Conservation (phyloP, 1,140 invertebrate species). For the Drosophila nannoptera region DNA sequence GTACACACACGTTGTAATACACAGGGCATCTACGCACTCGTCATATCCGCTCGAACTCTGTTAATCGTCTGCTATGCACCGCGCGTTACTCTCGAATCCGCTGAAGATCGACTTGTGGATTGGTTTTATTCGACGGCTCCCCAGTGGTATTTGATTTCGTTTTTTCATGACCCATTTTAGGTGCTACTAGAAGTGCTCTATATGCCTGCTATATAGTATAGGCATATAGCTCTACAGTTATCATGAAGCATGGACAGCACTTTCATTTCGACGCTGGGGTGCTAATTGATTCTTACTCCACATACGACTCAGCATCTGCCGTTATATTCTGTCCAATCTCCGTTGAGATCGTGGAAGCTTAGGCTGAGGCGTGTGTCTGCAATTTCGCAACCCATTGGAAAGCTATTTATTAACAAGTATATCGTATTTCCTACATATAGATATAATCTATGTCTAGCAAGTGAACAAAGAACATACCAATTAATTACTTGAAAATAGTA, state of each 20-base stretch:
- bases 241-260: slow-evolving; percentile 48
- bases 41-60: slow-evolving; percentile 49
- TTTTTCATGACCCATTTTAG: slow-evolving; percentile 72
- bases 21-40: slow-evolving; percentile 23
- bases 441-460: background rate
- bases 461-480: background rate
- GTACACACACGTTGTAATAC: background rate
- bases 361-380: slow-evolving; percentile 41
- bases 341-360: background rate
- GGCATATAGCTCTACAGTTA: background rate
- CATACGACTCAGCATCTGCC: slow-evolving; percentile 54
- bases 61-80: slow-evolving; percentile 32
- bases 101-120: slow-evolving; percentile 10
- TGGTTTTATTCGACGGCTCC: slow-evolving; percentile 61
- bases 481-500: no score
- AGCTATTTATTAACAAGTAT: slow-evolving; percentile 16
- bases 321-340: slow-evolving; percentile 40
- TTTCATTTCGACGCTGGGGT: slow-evolving; percentile 68
- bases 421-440: no score
- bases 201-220: slow-evolving; percentile 31
- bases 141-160: slow-evolving; percentile 60
- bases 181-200: slow-evolving; percentile 73
- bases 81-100: slow-evolving; percentile 58
- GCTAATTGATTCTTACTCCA: slow-evolving; percentile 74
- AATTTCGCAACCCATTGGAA: slow-evolving; percentile 61